phyloP scores from a whole-genome alignment of 2,888 invertebrate species.

The Heliconius ismenius region DNA sequence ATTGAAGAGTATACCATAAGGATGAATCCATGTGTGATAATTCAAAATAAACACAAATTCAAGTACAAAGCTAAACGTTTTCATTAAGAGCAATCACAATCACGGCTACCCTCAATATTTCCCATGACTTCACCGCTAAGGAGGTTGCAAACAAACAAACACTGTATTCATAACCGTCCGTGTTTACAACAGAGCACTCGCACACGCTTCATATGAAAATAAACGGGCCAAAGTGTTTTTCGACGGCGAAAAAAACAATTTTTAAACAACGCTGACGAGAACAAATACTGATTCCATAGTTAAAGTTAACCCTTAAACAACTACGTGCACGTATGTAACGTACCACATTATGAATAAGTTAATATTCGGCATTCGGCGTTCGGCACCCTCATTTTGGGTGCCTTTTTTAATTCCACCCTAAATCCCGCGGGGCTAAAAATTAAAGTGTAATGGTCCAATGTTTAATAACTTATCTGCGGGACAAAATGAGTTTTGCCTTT shows the following conservation, averaged over 20 bases:
- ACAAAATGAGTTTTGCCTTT: slow-evolving; percentile 68
- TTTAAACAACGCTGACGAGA: slow-evolving; percentile 53
- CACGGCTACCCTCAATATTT: slow-evolving; percentile 56
- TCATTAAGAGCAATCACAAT: slow-evolving; percentile 41
- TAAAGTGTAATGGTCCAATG: slow-evolving; percentile 80
- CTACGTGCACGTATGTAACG: slow-evolving; percentile 4
- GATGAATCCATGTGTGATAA: slow-evolving; percentile 6
- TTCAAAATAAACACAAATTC: slow-evolving; percentile 22
- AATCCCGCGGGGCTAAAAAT: slow-evolving; percentile 76
- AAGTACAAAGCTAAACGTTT: slow-evolving; percentile 30
- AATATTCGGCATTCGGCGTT: slow-evolving; percentile 60
- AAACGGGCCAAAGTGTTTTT: slow-evolving; percentile 71
- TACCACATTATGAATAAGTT: slow-evolving; percentile 65
- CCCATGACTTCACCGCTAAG: slow-evolving; percentile 54
- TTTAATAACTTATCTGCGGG: slow-evolving; percentile 80
- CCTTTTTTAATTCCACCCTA: slow-evolving; percentile 67
- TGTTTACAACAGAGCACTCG: slow-evolving; percentile 66
- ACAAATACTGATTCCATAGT: slow-evolving; percentile 41
- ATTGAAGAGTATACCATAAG: neutral
- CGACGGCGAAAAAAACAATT: slow-evolving; percentile 57
- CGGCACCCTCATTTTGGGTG: slow-evolving; percentile 54
- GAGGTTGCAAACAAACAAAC: slow-evolving; percentile 59
- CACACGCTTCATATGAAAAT: slow-evolving; percentile 70
- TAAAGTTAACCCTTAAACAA: slow-evolving; percentile 35
- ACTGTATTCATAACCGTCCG: slow-evolving; percentile 52